Evolutionary conservation across 2,888 invertebrate species (phyloP).

Genomic region (Corbicula japonica): DNA sequence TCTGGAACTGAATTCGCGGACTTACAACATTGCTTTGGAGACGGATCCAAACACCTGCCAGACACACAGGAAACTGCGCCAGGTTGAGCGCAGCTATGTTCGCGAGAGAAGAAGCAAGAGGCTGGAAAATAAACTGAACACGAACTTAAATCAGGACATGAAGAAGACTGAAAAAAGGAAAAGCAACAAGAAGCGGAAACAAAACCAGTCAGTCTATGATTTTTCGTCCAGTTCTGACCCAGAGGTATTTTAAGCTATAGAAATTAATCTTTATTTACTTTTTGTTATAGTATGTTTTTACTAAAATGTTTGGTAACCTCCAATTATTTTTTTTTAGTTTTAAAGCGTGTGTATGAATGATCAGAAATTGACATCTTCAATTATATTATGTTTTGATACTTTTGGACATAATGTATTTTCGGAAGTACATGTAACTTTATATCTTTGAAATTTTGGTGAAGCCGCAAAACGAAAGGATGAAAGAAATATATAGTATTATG

Average conservation of each 20-base stretch:
- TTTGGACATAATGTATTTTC: too few relatives aligned
- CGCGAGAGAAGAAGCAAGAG: slow-evolving; percentile 33
- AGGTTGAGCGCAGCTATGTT: slow-evolving; percentile 74
- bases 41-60: slow-evolving; percentile 76
- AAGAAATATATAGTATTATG: too few relatives aligned
- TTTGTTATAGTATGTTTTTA: neutral
- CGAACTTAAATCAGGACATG: slow-evolving; percentile 6
- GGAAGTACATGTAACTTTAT: too few relatives aligned
- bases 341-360: neutral
- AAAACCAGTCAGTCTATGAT: slow-evolving; percentile 45
- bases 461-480: too few relatives aligned
- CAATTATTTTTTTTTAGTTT: neutral
- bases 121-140: slow-evolving; percentile 5
- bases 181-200: slow-evolving; percentile 3
- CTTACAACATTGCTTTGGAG: slow-evolving; percentile 80
- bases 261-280: too few relatives aligned
- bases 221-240: slow-evolving; percentile 29
- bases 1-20: slow-evolving; percentile 76
- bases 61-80: slow-evolving; percentile 73
- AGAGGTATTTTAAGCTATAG: slow-evolving; percentile 2
- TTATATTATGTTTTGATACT: too few relatives aligned
- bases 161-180: slow-evolving; percentile 2
- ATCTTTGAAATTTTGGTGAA: too few relatives aligned
- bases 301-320: neutral
- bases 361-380: neutral